Base-by-base conservation (phyloP, 2,113 vertebrate genomes). In the Calidris pygmaea region DNA sequence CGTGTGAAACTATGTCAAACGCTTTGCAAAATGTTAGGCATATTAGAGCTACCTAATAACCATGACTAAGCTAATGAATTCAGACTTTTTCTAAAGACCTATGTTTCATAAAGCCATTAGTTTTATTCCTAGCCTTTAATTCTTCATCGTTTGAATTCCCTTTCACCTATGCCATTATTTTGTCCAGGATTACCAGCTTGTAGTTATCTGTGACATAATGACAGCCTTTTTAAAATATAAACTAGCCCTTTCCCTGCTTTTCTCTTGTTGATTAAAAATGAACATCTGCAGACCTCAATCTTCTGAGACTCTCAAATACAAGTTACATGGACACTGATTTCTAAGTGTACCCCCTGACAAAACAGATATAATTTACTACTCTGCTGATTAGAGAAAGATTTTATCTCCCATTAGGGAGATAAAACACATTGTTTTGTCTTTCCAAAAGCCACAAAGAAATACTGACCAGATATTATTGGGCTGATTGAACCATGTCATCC, bases 21-120 rank as follows among this genome's bases (percentile, higher is more conserved):
- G 2, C 68, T 80, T 35, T n/a, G 19, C 76, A 62, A 71, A 91
- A 67, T 6, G 6, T n/a, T 2, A 2, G 50, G 76, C 14, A 3
- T 73, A 30, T 65, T 23, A 62, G 6, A 79, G 63, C 75, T 73
- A 37, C 85, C 75, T 88, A 88, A 93, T 66, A 83, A 60, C 90
- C 92, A 74, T 77, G 92, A 94, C 90, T 88, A 88, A 93, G 83
- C 79, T 77, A 58, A 93, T 83, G 55, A 92, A 83, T 92, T 73
- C 93, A 74, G 85, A 27, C 2, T 26, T 59, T 47, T 77, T 53
- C n/a, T 68, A 3, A 74, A 93, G 72, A 37, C 66, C 48, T 17
- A 1, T 37, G 32, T 80, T 88, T 90, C 93, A 62, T 58, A 93
- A 93, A 92, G 24, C 89, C 80, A 67, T 74, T 70, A 43, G 67